Evolutionary conservation across 2,888 invertebrate genomes (phyloP).

Genomic region (Troglohyphantes excavatus): DNA sequence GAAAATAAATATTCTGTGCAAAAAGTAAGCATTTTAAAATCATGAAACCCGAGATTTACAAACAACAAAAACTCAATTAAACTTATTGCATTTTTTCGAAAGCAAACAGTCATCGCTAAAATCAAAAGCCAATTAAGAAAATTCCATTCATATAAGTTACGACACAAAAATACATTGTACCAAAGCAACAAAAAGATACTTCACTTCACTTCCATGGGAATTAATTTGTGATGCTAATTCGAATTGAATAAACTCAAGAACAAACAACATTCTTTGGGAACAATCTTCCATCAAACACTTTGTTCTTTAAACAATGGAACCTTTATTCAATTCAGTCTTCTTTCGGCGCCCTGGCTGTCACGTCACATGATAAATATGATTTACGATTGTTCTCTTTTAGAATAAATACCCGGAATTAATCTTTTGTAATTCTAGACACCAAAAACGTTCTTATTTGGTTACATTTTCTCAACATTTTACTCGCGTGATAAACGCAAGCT

Average conservation of each 20-base stretch:
- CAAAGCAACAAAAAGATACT: no score
- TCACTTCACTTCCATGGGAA: background rate
- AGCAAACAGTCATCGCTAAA: no score
- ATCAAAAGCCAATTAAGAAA: no score
- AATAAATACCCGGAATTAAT: slow-evolving; percentile 16
- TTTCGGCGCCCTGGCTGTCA: background rate
- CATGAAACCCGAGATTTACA: no score
- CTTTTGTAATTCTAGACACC: background rate
- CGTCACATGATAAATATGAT: slow-evolving; percentile 22
- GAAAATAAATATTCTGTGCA: no score
- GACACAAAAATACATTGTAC: no score
- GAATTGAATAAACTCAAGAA: background rate
- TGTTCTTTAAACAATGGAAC: background rate
- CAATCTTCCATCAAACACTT: background rate
- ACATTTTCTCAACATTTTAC: background rate
- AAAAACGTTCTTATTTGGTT: background rate
- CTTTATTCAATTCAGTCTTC: slow-evolving; percentile 10
- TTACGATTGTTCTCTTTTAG: background rate
- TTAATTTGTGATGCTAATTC: slow-evolving; percentile 20
- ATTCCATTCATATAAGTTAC: no score
- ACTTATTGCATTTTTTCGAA: no score
- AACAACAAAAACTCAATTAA: no score
- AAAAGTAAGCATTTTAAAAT: no score
- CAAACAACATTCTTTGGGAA: no score
- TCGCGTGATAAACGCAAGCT: no score